These are phyloP conservation scores for Amiota mariae DNA, from an alignment of 2,888 invertebrate species.

Conservation along the genomic window DNA sequence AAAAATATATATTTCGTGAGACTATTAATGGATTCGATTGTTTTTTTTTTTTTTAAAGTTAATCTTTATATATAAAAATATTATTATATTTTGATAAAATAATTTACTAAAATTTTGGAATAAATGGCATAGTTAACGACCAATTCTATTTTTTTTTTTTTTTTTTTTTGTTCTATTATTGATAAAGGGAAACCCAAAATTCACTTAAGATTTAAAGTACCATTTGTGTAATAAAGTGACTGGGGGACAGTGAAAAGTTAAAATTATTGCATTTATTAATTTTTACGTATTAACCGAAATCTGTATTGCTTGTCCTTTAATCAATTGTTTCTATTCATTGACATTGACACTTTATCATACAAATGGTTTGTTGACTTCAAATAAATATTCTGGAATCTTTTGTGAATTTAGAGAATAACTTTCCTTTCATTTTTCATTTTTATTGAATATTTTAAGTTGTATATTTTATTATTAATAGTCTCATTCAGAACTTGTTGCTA, in stretches of 20 bases:
- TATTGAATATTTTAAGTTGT: conserved; percentile 6
- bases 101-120: background rate
- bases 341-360: no score
- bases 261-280: no score
- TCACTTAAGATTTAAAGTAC: no score
- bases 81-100: conserved; percentile 27
- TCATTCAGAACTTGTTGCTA: conserved; percentile 73
- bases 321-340: no score
- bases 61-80: conserved; percentile 29
- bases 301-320: no score
- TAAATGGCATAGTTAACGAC: no score
- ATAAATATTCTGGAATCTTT: no score
- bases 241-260: no score
- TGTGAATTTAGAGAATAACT: background rate
- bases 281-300: no score
- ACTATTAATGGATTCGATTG: conserved; percentile 67
- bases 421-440: conserved; percentile 33
- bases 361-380: no score
- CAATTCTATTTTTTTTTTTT: background rate
- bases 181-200: no score
- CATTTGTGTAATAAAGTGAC: no score
- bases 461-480: conserved; percentile 69
- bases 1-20: conserved; percentile 71
- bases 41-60: conserved; percentile 36
- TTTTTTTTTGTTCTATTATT: conserved; percentile 19